These are phyloP conservation scores for Drosophila punjabiensis DNA, from an alignment of 1,140 invertebrate species.

Conservation along the genomic window DNA sequence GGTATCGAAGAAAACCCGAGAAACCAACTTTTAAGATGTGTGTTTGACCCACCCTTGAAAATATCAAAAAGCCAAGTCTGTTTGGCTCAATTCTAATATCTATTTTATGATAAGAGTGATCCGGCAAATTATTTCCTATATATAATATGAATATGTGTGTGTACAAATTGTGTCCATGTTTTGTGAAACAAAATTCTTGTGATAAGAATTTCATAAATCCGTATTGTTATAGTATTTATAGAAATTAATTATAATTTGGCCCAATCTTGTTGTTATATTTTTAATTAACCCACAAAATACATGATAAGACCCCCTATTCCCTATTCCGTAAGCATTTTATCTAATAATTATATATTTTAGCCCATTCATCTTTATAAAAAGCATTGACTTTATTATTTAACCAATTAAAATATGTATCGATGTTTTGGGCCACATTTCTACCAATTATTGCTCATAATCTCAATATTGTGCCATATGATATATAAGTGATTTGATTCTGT, in stretches of 20 bases:
- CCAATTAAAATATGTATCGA: constrained; percentile 3
- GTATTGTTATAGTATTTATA: constrained; percentile 63
- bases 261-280: constrained; percentile 37
- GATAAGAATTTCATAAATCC: constrained; percentile 66
- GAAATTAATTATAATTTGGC: constrained; percentile 22
- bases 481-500: constrained; percentile 29
- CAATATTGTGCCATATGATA: constrained; percentile 44
- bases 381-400: constrained; percentile 1
- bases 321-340: neutral
- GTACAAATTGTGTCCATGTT: constrained; percentile 69
- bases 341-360: neutral
- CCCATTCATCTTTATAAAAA: neutral
- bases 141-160: constrained; percentile 26
- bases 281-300: constrained; percentile 23
- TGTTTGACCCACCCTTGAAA: constrained; percentile 25
- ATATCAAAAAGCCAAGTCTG: constrained; percentile 30
- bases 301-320: neutral
- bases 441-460: constrained; percentile 42
- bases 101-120: constrained; percentile 55
- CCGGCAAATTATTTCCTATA: constrained; percentile 65
- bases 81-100: constrained; percentile 53
- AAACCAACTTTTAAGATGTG: constrained; percentile 16
- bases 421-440: neutral
- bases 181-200: constrained; percentile 78
- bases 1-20: neutral